phyloP scores from a whole-genome alignment of 2,797 vertebrate species.

The Tokudaia muenninki region DNA sequence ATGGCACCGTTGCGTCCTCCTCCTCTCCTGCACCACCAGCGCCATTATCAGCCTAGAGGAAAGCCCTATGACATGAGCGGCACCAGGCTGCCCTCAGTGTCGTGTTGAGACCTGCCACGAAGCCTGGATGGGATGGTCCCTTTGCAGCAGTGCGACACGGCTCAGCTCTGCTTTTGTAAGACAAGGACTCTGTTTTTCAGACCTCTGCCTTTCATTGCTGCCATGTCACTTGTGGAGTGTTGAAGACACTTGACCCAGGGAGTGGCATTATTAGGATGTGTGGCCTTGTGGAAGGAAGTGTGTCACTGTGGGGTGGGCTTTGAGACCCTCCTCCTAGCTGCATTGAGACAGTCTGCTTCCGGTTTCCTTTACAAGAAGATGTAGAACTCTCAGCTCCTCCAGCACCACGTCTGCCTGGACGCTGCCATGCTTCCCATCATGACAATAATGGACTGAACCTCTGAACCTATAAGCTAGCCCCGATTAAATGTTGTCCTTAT shows the following conservation, averaged over 20 bases:
- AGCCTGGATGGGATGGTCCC: not conserved
- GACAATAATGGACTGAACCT: not conserved
- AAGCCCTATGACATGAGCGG: not conserved
- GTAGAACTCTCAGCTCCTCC: not conserved
- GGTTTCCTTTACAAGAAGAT: not conserved
- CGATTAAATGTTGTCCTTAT: not conserved
- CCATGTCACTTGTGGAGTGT: not conserved
- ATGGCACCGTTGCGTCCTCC: not conserved
- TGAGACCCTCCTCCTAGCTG: too few relatives aligned
- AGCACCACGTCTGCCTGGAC: not conserved
- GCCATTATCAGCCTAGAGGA: fast-evolving
- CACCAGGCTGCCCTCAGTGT: fast-evolving
- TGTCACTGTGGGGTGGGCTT: too few relatives aligned
- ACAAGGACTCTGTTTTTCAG: not conserved
- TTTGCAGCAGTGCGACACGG: not conserved
- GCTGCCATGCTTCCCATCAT: not conserved
- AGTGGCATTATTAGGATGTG: not conserved
- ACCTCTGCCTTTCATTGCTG: not conserved
- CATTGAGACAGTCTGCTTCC: not conserved
- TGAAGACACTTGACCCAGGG: not conserved
- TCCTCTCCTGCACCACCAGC: not conserved
- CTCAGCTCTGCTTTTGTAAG: not conserved
- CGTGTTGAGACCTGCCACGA: not conserved
- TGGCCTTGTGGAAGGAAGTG: not conserved
- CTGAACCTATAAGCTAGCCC: not conserved